Evolutionary conservation across 2,113 vertebrate species (phyloP).

Genomic region (Irena cyanogastra): DNA sequence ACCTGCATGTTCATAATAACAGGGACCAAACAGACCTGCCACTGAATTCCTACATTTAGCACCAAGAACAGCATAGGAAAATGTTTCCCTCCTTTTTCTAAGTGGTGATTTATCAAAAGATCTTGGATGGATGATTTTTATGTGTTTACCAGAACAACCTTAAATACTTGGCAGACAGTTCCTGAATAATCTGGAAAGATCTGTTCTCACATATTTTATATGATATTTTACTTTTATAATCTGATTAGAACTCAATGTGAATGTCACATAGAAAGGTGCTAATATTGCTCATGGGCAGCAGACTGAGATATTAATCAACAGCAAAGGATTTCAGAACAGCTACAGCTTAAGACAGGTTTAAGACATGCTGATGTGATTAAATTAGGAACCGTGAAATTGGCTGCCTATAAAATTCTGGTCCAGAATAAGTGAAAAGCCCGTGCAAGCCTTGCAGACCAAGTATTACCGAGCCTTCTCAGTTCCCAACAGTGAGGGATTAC

Average conservation of each 20-base stretch:
- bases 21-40: neutral
- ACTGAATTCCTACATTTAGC: neutral
- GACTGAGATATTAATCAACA: neutral
- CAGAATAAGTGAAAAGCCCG: neutral
- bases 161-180: neutral
- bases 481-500: neutral
- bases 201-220: neutral
- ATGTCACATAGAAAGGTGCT: neutral
- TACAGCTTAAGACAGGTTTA: neutral
- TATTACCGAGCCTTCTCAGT: neutral
- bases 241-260: neutral
- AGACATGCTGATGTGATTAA: neutral
- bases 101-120: neutral
- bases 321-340: neutral
- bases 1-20: fast-evolving
- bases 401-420: neutral
- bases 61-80: neutral
- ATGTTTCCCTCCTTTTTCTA: neutral
- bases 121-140: neutral
- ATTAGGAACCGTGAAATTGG: neutral
- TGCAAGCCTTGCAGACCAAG: neutral
- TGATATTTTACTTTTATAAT: neutral
- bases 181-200: neutral
- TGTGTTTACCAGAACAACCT: neutral
- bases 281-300: neutral